Percentiles rank a stretch among this genome's conserved stretches.
Evolutionary conservation across 2,113 vertebrate genomes (phyloP).

Genomic region (Morone saxatilis): DNA sequence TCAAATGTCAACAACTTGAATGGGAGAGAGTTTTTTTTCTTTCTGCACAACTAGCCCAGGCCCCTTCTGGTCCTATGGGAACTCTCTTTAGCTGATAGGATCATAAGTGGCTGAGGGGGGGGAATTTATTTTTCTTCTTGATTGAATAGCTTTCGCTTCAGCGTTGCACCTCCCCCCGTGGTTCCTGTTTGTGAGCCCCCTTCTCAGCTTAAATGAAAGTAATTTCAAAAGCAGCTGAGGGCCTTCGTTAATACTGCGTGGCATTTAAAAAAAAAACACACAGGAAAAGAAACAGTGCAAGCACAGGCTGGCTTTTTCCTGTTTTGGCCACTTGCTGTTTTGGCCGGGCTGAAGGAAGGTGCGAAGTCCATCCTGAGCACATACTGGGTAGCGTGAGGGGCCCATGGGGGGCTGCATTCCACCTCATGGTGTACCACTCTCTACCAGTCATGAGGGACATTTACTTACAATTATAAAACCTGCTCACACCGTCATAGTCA

Average conservation of each 20-base stretch:
- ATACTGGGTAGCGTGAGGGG: constrained; percentile 42
- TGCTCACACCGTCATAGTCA: neutral
- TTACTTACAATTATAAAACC: constrained; percentile 42
- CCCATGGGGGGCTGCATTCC: constrained; percentile 66
- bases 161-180: constrained; percentile 23
- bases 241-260: constrained; percentile 58
- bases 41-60: constrained; percentile 25
- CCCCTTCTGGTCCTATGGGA: constrained; percentile 58
- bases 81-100: constrained; percentile 61
- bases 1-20: constrained; percentile 61
- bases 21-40: constrained; percentile 15
- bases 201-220: constrained; percentile 58
- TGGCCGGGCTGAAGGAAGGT: constrained; percentile 42
- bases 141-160: constrained; percentile 53
- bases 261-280: constrained; percentile 49
- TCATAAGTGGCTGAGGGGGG: constrained; percentile 43
- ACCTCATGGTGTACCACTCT: constrained; percentile 71
- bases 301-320: constrained; percentile 41
- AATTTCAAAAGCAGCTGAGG: constrained; percentile 58
- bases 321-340: constrained; percentile 64
- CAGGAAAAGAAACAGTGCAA: constrained; percentile 43
- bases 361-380: constrained; percentile 64
- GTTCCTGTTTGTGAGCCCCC: constrained; percentile 42
- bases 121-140: constrained; percentile 46
- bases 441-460: constrained; percentile 70